Conservation (phyloP, 2,888 invertebrate species). For the Conchocele bisecta region DNA sequence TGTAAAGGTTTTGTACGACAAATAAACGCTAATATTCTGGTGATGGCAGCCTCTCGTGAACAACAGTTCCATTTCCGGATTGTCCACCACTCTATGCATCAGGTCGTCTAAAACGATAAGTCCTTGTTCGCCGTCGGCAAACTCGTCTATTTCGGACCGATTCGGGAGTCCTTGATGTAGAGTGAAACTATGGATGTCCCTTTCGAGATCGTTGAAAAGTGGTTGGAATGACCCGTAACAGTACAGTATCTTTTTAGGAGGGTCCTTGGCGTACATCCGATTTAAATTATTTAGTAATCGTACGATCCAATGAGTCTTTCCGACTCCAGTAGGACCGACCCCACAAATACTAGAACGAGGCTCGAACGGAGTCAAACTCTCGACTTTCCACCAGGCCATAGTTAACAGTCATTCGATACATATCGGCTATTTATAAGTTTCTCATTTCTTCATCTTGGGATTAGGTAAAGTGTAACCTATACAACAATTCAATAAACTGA, state of each 20-base stretch:
- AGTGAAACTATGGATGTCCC: conserved; percentile 21
- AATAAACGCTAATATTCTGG: not conserved
- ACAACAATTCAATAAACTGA: conserved; percentile 34
- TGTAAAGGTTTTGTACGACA: not conserved
- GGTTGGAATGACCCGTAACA: conserved; percentile 39
- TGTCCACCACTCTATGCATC: conserved; percentile 21
- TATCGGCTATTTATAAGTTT: too few relatives aligned
- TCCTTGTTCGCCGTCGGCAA: conserved; percentile 18
- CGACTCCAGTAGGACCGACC: conserved; percentile 39
- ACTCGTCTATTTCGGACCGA: conserved; percentile 23
- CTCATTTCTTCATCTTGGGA: conserved; percentile 38
- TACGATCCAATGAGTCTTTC: conserved; percentile 47
- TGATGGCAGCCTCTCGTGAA: conserved; percentile 20
- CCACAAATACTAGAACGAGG: conserved; percentile 48
- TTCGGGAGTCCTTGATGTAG: conserved; percentile 18
- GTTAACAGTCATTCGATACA: too few relatives aligned
- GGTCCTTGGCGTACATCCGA: conserved; percentile 34
- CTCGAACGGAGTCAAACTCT: too few relatives aligned
- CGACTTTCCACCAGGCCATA: too few relatives aligned
- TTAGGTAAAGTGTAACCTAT: conserved; percentile 29
- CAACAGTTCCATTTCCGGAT: conserved; percentile 23
- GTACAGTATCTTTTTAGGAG: conserved; percentile 32
- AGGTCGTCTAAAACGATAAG: conserved; percentile 35
- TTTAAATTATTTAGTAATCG: conserved; percentile 22
- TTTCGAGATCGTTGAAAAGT: conserved; percentile 36